Evolutionary conservation across 2,797 vertebrate species (phyloP).

Genomic region (Sarcophilus harrisii): DNA sequence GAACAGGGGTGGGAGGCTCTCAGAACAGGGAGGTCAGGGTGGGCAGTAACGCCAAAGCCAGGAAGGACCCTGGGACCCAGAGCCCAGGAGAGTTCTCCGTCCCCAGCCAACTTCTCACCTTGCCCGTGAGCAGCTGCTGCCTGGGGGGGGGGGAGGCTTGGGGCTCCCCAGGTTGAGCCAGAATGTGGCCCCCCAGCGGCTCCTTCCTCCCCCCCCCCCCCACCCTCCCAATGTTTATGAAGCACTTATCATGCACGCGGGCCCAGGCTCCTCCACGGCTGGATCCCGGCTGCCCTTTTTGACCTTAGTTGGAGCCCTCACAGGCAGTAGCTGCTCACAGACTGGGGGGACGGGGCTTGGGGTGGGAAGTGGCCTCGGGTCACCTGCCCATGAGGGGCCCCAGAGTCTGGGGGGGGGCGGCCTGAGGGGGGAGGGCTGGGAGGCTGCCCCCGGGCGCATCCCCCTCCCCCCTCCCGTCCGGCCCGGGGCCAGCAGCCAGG

Average conservation of each 20-base stretch:
- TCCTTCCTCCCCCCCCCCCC: too few relatives aligned
- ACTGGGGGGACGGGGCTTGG: not conserved
- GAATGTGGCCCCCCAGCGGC: too few relatives aligned
- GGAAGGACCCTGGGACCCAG: not conserved
- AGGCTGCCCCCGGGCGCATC: not conserved
- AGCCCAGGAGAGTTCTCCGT: not conserved
- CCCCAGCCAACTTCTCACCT: not conserved
- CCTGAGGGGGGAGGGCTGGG: not conserved
- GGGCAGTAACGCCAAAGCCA: not conserved
- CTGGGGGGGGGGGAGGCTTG: too few relatives aligned
- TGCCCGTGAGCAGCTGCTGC: not conserved
- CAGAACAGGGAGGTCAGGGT: too few relatives aligned
- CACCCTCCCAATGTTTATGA: not conserved
- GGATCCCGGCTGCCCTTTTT: not conserved
- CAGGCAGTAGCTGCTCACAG: not conserved
- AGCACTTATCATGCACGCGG: not conserved
- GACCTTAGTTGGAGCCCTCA: not conserved
- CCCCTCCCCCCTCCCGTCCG: not conserved
- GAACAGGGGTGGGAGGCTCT: too few relatives aligned
- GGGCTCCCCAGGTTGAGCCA: too few relatives aligned
- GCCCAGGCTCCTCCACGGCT: too few relatives aligned
- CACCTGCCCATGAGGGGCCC: not conserved
- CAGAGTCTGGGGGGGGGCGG: not conserved
- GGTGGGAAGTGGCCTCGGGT: not conserved
- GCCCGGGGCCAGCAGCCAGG: not conserved